Percentiles rank a stretch among this genome's conserved stretches.
These are phyloP conservation scores for Anthonomus grandis DNA, from an alignment of 1,140 invertebrate genomes.

Conservation along the genomic window DNA sequence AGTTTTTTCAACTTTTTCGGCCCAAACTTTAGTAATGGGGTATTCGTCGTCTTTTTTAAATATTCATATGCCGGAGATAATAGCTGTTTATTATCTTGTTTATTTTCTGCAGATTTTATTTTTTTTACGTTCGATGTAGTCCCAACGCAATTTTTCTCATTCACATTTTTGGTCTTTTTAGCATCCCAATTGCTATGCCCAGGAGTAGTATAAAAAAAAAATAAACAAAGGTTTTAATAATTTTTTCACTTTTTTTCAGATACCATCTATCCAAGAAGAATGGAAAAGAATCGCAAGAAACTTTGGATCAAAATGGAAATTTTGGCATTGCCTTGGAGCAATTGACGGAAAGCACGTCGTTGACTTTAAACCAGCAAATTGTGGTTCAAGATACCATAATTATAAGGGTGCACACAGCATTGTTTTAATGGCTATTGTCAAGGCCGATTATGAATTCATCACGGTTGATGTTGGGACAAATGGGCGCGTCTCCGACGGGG, in stretches of 20 bases:
- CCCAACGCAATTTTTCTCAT: neutral
- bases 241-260: neutral
- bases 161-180: neutral
- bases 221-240: neutral
- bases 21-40: neutral
- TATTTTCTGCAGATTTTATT: neutral
- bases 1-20: too few species aligned
- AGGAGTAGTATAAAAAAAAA: neutral
- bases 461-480: too few species aligned
- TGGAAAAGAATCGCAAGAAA: too few species aligned
- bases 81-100: neutral
- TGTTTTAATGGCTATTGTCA: too few species aligned
- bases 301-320: too few species aligned
- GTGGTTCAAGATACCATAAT: too few species aligned
- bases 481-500: too few species aligned
- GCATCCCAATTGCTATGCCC: neutral
- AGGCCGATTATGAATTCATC: too few species aligned
- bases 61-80: neutral
- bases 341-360: too few species aligned
- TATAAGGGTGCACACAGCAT: too few species aligned
- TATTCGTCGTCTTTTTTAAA: neutral
- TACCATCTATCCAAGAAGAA: neutral
- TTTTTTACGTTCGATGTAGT: neutral
- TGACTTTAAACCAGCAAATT: too few species aligned
- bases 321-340: too few species aligned